These are phyloP conservation scores for Itoplectis maculator DNA, from an alignment of 2,888 invertebrate species.

Conservation along the genomic window DNA sequence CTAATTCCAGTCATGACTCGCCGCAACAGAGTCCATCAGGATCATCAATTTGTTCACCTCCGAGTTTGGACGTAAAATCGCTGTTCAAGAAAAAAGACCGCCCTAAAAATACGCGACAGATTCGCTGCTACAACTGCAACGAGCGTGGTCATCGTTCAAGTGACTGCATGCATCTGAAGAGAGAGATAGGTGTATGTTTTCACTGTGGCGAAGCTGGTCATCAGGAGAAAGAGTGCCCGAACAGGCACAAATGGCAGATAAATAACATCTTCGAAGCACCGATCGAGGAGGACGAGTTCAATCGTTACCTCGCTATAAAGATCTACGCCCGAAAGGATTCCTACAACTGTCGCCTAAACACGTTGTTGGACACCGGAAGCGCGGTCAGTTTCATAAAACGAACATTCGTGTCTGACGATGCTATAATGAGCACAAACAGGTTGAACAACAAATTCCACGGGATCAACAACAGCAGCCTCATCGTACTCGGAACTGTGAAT, in stretches of 20 bases:
- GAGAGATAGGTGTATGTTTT: background rate
- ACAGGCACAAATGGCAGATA: constrained; percentile 15
- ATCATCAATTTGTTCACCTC: too few relatives aligned
- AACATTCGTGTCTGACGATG: constrained; percentile 30
- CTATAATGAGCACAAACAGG: constrained; percentile 23
- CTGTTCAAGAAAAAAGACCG: too few relatives aligned
- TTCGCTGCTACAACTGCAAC: background rate
- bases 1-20: background rate
- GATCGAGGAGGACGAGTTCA: constrained; percentile 36
- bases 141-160: background rate
- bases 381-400: constrained; percentile 59
- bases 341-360: constrained; percentile 38
- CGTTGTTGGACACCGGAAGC: constrained; percentile 60
- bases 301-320: constrained; percentile 42
- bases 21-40: background rate
- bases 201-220: constrained; percentile 21
- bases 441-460: constrained; percentile 17
- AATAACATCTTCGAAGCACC: constrained; percentile 45
- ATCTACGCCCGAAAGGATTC: constrained; percentile 1
- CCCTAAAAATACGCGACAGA: too few relatives aligned
- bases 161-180: background rate
- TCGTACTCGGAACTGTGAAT: constrained; percentile 42
- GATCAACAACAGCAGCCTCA: constrained; percentile 30
- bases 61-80: too few relatives aligned
- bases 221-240: constrained; percentile 5